Base-by-base conservation (phyloP, 2,797 vertebrate genomes). In the Perodicticus potto region DNA sequence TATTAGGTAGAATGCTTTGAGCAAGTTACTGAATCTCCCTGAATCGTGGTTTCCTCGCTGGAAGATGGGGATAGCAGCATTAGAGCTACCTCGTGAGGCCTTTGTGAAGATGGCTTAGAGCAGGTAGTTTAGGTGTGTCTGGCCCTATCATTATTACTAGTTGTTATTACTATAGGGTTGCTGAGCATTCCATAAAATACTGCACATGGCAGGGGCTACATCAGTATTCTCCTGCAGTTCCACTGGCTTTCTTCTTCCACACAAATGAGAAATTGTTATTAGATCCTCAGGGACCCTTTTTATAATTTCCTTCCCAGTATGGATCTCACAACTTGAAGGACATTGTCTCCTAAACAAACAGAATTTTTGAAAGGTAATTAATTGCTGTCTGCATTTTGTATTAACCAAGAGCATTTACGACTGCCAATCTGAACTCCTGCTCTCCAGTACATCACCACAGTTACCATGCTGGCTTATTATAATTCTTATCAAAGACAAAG, bases 361-460 rank as follows among this genome's bases (percentile, higher is more conserved):
- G 43, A 72, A 83, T 27, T 43, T 95, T 91, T 93, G n/a, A 92
- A 92, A 67, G 57, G 29, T 57, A 67, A 85, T 91, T 82, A 89
- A 74, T 65, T 53, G 53, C 80, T 32, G 22, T 29, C n/a, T 84
- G 63, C 40, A 63, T 73, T 86, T 92, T 86, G 69, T 45, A 86
- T 92, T 83, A 80, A 86, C 69, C 74, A 78, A 70, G 32, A 37
- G 25, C 16, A 37, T n/a, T 29, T 23, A n/a, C 2, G 6, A 83
- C 57, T 86, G 57, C 34, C 61, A 67, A n/a, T 23, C 59, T 19
- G 45, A 87, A 37, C 27, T 59, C n/a, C 25, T 49, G 10, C 17
- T 82, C 49, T 69, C 40, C 11, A 29, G 40, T 65, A 61, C 91
- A 69, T 45, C 70, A 67, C 16, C 12, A 27, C 10, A 40, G 49